phyloP scores from a whole-genome alignment of 2,797 vertebrate species.

The Hydrocynus forskahlii region DNA sequence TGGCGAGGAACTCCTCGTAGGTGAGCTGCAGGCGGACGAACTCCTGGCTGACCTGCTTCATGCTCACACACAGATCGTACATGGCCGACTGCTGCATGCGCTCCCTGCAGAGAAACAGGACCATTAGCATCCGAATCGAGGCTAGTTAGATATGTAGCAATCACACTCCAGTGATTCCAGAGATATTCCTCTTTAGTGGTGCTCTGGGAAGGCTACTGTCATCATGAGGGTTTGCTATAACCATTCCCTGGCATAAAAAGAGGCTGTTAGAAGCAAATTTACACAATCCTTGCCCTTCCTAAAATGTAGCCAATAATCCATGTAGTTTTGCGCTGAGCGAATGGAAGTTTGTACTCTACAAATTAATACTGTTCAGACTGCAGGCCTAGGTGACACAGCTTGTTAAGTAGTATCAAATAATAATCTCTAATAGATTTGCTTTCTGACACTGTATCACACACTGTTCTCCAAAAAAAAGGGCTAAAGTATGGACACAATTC shows the following conservation, averaged over 20 bases:
- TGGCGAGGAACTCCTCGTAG: constrained; percentile 95
- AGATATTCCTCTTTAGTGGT: neutral
- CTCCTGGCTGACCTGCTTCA: constrained; percentile 98
- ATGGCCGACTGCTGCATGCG: constrained; percentile 98
- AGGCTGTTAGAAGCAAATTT: too few relatives aligned
- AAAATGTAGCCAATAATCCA: too few relatives aligned
- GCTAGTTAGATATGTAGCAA: neutral
- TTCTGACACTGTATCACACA: too few relatives aligned
- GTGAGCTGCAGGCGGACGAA: constrained; percentile 95
- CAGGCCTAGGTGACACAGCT: too few relatives aligned
- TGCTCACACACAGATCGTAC: constrained; percentile 97
- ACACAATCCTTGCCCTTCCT: too few relatives aligned
- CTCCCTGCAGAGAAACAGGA: constrained; percentile 77
- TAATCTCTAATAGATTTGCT: too few relatives aligned
- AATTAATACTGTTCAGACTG: neutral
- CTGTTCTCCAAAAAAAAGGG: too few relatives aligned
- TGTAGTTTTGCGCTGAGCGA: too few relatives aligned
- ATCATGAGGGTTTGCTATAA: neutral
- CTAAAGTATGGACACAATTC: too few relatives aligned
- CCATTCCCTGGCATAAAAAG: too few relatives aligned
- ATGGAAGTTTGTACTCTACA: neutral
- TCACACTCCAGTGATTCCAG: neutral
- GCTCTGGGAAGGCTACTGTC: neutral
- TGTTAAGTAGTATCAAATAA: too few relatives aligned
- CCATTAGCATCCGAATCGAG: neutral